Evolutionary conservation across 2,888 invertebrate genomes (phyloP).

Genomic region (Oscheius myriophilus): DNA sequence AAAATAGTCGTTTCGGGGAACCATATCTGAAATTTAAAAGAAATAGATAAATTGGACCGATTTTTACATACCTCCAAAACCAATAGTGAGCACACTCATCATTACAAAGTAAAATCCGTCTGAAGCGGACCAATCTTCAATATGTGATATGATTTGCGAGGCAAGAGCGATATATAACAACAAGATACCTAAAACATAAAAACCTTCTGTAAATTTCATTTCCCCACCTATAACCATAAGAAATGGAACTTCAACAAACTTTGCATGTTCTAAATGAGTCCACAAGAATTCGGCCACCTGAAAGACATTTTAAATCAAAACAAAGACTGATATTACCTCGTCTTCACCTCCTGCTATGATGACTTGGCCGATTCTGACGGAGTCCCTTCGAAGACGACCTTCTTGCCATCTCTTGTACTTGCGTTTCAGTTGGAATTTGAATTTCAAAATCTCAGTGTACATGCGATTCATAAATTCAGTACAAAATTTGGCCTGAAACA

Average conservation of each 20-base stretch:
- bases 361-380: conserved; percentile 56
- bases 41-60: no score
- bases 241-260: conserved; percentile 69
- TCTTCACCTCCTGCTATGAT: conserved; percentile 69
- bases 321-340: conserved; percentile 43
- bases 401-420: conserved; percentile 57
- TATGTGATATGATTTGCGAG: conserved; percentile 57
- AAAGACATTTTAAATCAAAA: conserved; percentile 1
- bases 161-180: conserved; percentile 51
- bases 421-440: conserved; percentile 57
- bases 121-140: conserved; percentile 73
- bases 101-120: conserved; percentile 96
- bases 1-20: conserved; percentile 80
- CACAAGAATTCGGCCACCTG: conserved; percentile 68
- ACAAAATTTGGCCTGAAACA: conserved; percentile 67
- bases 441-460: conserved; percentile 67
- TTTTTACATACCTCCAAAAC: conserved; percentile 77
- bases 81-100: conserved; percentile 94
- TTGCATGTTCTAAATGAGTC: conserved; percentile 68
- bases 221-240: conserved; percentile 51
- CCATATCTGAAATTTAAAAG: conserved; percentile 67
- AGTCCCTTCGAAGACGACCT: conserved; percentile 53
- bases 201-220: not conserved
- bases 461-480: conserved; percentile 67
- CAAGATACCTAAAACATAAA: conserved; percentile 31